Percentiles rank a stretch among this genome's conserved stretches.
Evolutionary conservation across 1,140 invertebrate genomes (phyloP).

Genomic region (Yoshiicerus persimilis): DNA sequence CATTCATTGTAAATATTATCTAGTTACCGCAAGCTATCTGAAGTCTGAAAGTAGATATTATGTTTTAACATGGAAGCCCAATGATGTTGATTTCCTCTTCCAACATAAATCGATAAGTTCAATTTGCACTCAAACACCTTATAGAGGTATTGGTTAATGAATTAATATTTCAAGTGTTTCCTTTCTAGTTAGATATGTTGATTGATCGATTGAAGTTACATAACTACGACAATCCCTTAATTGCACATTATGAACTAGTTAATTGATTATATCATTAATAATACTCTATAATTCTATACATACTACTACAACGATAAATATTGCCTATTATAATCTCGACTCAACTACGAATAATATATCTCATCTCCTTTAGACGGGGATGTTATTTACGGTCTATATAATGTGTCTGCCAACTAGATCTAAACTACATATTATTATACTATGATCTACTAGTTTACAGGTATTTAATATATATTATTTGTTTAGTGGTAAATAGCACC

Average conservation of each 20-base stretch:
- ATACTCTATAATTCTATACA: not conserved
- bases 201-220: not conserved
- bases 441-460: not conserved
- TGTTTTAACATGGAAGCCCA: not conserved
- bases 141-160: not conserved
- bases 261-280: not conserved
- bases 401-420: not conserved
- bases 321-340: not conserved
- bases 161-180: not conserved
- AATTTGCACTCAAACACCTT: not conserved
- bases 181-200: not conserved
- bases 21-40: not conserved
- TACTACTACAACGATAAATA: not conserved
- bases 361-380: not conserved
- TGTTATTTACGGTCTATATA: not conserved
- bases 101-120: not conserved
- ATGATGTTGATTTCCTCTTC: not conserved
- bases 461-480: not conserved
- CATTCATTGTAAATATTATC: not conserved
- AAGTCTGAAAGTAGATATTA: not conserved
- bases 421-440: not conserved
- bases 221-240: not conserved
- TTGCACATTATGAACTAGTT: not conserved
- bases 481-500: not conserved
- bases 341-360: not conserved